phyloP scores from a whole-genome alignment of 2,888 invertebrate genomes.

The Lingula anatina region DNA sequence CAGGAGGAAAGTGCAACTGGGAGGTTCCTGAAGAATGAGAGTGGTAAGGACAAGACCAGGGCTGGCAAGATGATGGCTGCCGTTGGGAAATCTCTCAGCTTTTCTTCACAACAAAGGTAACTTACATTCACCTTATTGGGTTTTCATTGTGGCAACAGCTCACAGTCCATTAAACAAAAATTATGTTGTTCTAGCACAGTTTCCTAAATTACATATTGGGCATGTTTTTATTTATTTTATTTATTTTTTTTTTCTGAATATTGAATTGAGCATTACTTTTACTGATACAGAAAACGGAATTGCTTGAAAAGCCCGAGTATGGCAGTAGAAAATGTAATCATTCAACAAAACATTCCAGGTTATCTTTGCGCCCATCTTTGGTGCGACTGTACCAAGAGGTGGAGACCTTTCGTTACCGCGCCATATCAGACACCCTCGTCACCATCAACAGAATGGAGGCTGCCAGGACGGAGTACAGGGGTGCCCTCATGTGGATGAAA shows the following conservation, averaged over 20 bases:
- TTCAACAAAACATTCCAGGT: too few relatives aligned
- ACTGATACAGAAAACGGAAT: too few relatives aligned
- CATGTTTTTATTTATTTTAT: too few relatives aligned
- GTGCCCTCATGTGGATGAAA: slow-evolving; percentile 86
- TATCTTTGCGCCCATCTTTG: slow-evolving; percentile 79
- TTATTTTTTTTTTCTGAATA: too few relatives aligned
- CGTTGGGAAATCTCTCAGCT: slow-evolving; percentile 81
- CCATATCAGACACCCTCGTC: slow-evolving; percentile 84
- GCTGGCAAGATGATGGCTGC: slow-evolving; percentile 79
- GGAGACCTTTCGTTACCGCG: slow-evolving; percentile 93
- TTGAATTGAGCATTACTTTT: too few relatives aligned
- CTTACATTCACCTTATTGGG: too few relatives aligned
- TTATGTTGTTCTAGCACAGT: too few relatives aligned
- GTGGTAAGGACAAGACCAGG: slow-evolving; percentile 77
- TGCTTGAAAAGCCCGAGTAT: too few relatives aligned
- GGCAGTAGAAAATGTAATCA: too few relatives aligned
- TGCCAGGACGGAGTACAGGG: slow-evolving; percentile 90
- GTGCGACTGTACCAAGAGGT: slow-evolving; percentile 75
- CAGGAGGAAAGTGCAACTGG: slow-evolving; percentile 95
- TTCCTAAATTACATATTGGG: too few relatives aligned
- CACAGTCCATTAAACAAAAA: too few relatives aligned
- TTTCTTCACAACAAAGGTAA: slow-evolving; percentile 79
- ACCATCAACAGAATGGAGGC: slow-evolving; percentile 94
- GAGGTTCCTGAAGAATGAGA: slow-evolving; percentile 87
- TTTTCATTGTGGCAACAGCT: too few relatives aligned